These are phyloP conservation scores for Drosophila ficusphila DNA, from an alignment of 1,140 invertebrate genomes.

Conservation along the genomic window DNA sequence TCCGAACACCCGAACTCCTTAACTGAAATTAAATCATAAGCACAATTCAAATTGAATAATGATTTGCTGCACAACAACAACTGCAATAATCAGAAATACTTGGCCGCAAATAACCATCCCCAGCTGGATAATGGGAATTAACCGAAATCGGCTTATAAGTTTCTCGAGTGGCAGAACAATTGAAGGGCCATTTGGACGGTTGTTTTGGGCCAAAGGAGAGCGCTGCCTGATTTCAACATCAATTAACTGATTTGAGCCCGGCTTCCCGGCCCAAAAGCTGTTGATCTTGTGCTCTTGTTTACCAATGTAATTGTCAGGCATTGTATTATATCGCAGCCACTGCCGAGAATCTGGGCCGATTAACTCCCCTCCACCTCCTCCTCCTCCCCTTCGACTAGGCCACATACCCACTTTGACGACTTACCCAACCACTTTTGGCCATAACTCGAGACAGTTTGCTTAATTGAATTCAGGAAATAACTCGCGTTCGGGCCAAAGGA, in stretches of 20 bases:
- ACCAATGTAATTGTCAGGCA: conserved; percentile 22
- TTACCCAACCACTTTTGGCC: conserved; percentile 17
- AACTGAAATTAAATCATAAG: no score
- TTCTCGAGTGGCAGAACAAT: background rate
- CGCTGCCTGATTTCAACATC: conserved; percentile 23
- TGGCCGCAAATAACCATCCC: background rate
- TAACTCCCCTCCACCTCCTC: conserved; percentile 23
- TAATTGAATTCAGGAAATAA: conserved; percentile 77
- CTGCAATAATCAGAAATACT: background rate
- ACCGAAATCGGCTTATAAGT: conserved; percentile 6
- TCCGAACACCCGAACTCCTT: no score
- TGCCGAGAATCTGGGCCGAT: background rate
- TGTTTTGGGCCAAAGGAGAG: background rate
- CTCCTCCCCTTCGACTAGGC: background rate
- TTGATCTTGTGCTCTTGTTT: conserved; percentile 14
- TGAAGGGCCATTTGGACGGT: conserved; percentile 4
- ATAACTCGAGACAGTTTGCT: conserved; percentile 64
- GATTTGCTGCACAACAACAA: background rate
- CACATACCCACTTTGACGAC: background rate
- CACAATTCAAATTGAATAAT: background rate
- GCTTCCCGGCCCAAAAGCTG: conserved; percentile 16
- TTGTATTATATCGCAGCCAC: conserved; percentile 11
- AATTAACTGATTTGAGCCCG: conserved; percentile 44
- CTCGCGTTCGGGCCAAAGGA: conserved; percentile 22
- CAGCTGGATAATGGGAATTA: background rate